Evolutionary conservation across 2,113 vertebrate species (phyloP).

Genomic region (Scophthalmus maximus): DNA sequence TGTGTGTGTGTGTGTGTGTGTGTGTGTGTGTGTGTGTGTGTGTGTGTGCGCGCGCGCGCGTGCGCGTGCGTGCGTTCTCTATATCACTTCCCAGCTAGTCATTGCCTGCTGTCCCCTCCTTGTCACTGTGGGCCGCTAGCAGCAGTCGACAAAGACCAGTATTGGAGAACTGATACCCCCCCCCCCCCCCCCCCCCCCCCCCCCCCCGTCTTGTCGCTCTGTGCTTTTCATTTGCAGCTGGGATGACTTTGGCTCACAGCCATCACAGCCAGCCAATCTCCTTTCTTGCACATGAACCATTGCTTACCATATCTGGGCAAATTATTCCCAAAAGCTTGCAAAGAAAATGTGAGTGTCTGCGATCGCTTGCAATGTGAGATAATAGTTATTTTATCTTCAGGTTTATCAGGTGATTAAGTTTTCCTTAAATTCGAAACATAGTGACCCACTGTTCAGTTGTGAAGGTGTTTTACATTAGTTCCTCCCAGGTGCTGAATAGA

Average conservation of each 20-base stretch:
- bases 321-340: conserved; percentile 28
- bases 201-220: conserved; percentile 17
- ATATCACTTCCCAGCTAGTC: conserved; percentile 58
- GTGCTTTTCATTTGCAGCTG: conserved; percentile 72
- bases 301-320: conserved; percentile 65
- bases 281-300: conserved; percentile 63
- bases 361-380: neutral
- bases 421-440: conserved; percentile 27
- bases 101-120: conserved; percentile 61
- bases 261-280: conserved; percentile 61
- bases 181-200: conserved; percentile 26
- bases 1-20: conserved; percentile 14
- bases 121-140: conserved; percentile 71
- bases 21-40: conserved; percentile 9
- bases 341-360: neutral
- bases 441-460: neutral
- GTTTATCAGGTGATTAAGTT: conserved; percentile 30
- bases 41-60: neutral
- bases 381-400: conserved; percentile 28
- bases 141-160: conserved; percentile 62
- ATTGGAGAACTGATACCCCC: conserved; percentile 67
- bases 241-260: conserved; percentile 75
- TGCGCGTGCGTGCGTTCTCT: conserved; percentile 30
- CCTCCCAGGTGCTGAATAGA: conserved; percentile 13
- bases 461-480: conserved; percentile 34